These are phyloP conservation scores for Cyprinodon variegatus DNA, from an alignment of 2,113 vertebrate species.

Conservation along the genomic window DNA sequence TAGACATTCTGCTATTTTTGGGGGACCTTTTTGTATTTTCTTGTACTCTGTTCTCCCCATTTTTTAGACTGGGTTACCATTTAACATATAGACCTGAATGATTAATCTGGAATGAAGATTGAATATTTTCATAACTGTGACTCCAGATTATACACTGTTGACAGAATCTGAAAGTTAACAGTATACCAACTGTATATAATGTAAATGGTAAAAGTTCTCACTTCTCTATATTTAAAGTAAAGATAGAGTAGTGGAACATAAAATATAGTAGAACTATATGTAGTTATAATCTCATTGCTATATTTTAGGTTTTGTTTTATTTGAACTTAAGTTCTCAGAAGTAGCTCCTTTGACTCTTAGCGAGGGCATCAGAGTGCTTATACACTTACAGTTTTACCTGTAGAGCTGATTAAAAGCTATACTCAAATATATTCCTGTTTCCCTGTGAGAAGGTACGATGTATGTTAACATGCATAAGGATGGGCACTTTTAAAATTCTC, in stretches of 20 bases:
- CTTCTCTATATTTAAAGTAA: slow-evolving; percentile 13
- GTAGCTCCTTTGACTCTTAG: slow-evolving; percentile 7
- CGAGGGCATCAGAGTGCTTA: slow-evolving; percentile 4
- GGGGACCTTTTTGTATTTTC: slow-evolving; percentile 5
- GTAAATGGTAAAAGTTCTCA: slow-evolving; percentile 66
- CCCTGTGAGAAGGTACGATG: not conserved
- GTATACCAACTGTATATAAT: slow-evolving; percentile 9
- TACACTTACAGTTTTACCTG: slow-evolving; percentile 7
- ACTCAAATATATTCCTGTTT: slow-evolving; percentile 9
- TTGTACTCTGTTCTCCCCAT: slow-evolving; percentile 31
- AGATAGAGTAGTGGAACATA: slow-evolving; percentile 7
- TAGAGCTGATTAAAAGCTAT: slow-evolving; percentile 4
- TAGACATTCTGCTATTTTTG: slow-evolving; percentile 22
- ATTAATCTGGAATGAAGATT: slow-evolving; percentile 24
- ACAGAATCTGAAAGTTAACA: slow-evolving; percentile 14
- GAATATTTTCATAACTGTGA: slow-evolving; percentile 31
- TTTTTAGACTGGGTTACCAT: slow-evolving; percentile 12
- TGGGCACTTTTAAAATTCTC: not conserved
- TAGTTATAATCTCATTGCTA: slow-evolving; percentile 32
- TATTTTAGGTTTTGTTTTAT: slow-evolving; percentile 19
- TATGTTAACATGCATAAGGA: not conserved
- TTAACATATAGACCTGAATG: slow-evolving; percentile 11
- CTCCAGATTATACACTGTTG: slow-evolving; percentile 2
- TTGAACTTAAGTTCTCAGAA: slow-evolving; percentile 59
- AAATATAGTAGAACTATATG: slow-evolving; percentile 32